Evolutionary conservation across 2,888 invertebrate species (phyloP), one percentile per base, ranked within the genome.

Genomic region (Rotaria macrura): DNA sequence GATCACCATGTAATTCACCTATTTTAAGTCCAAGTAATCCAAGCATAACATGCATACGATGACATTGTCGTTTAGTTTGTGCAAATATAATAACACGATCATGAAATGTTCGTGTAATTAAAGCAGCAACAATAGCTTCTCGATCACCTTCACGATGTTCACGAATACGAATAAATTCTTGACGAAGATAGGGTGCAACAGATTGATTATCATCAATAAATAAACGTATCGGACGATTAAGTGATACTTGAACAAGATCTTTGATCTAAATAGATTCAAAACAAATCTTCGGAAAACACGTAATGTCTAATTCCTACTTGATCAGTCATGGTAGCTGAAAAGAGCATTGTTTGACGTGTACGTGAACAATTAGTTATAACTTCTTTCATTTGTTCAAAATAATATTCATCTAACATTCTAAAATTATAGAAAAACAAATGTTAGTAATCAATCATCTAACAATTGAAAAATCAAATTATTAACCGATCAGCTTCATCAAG

Each of bases 271-370:
- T 2, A 65, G 6, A 55, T 9, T 55, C 5, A 20, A 74, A 72
- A 87, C 85, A 84, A 34, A 6, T 43, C 29, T 52, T 23, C 25
- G 29, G 43, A 34, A 9, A 57, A 29, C 2, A 57, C n/a, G 0
- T 2, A 57, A 57, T 29, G 6, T 1, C 0, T 86, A 55, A 25
- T 17, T 83, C 87, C 87, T 87, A 97, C 97, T 91, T 95, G 94
- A 85, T 97, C 97, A n/a, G 96, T 96, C 97, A 99, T 98, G 25
- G 99, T 99, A 55, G 99, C 99, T 0, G 98, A 98, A 92, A 98
- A 98, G 86, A 99, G 92, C 93, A 99, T 95, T 0, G 97, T 98
- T 91, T 99, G 98, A 20, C 97, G 93, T 29, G 94, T 95, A 86
- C 94, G 93, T 0, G 96, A 93, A 91, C 98, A 98, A 88, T 96